Evolutionary conservation across 2,797 vertebrate genomes (phyloP), one percentile per base, ranked within the genome.

Genomic region (Phylloscopus collybita): DNA sequence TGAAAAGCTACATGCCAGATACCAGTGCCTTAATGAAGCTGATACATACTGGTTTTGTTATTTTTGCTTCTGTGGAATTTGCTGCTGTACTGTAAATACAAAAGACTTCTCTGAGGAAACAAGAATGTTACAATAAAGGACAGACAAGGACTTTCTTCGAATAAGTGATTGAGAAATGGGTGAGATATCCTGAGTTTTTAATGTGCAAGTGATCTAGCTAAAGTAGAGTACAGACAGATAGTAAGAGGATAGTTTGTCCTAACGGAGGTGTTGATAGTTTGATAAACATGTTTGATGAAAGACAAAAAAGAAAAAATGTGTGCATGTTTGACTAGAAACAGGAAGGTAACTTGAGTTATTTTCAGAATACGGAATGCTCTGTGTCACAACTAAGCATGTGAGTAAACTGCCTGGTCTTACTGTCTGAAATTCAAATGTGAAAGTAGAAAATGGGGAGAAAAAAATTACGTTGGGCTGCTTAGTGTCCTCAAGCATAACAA

Each of bases 351-450:
- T 60, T 0, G 0, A 59, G 22, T 20, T 79, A 4, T 69, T 90
- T 88, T 82, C 54, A 50, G 64, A 57, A 19, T 73, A 54, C 1
- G 1, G 50, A 34, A 3, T 72, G 16, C 17, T 81, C 16, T 51
- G 13, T 60, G 3, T 56, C 34, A 16, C 34, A 42, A 23, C 22
- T 0, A 0, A 11, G 40, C 14, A 13, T 40, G 40, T 40, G 40
- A 75, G 9, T 44, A 42, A 71, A 60, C 15, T 44, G 13, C 4
- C 25, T 73, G 10, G 27, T 87, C 9, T 62, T 54, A 26, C 22
- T 78, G 6, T 70, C 80, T 62, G 54, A 69, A 62, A 80, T 51
- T 67, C 21, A 80, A 57, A 40, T 13, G 3, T 29, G 10, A 54
- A 93, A 59, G 42, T 22, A 69, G 38, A 30, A 82, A 67, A 93